Evolutionary conservation across 2,888 invertebrate genomes (phyloP).

Genomic region (Cryptocheilus praepositus): DNA sequence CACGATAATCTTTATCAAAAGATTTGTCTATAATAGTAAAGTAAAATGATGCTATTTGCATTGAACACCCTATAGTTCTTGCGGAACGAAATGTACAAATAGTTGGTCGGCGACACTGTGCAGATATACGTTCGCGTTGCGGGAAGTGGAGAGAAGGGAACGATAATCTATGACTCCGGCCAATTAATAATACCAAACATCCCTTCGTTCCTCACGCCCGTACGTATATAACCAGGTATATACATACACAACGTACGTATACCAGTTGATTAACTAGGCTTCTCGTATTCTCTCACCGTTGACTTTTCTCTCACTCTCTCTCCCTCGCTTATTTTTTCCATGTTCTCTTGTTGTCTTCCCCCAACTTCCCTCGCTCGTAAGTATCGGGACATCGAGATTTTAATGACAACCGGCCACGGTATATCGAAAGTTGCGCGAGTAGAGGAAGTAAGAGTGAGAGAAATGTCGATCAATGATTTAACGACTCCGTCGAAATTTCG

Average conservation of each 20-base stretch:
- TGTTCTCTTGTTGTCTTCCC: slow-evolving; percentile 6
- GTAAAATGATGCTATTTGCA: not conserved
- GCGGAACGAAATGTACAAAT: not conserved
- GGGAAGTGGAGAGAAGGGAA: slow-evolving; percentile 14
- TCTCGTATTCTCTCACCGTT: slow-evolving; percentile 17
- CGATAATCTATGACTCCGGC: slow-evolving; percentile 51
- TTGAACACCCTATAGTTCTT: not conserved
- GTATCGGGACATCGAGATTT: slow-evolving; percentile 18
- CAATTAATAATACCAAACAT: slow-evolving; percentile 57
- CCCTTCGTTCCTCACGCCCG: slow-evolving; percentile 24
- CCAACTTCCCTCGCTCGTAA: slow-evolving; percentile 20
- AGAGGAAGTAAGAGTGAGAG: slow-evolving; percentile 23
- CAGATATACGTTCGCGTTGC: not conserved
- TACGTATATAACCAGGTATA: slow-evolving; percentile 1
- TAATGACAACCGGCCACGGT: slow-evolving; percentile 43
- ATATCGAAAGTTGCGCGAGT: not conserved
- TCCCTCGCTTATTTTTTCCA: slow-evolving; percentile 19
- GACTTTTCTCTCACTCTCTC: slow-evolving; percentile 17
- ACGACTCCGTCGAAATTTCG: slow-evolving; percentile 65
- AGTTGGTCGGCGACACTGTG: slow-evolving; percentile 4
- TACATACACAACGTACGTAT: slow-evolving; percentile 25
- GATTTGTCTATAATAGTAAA: not conserved
- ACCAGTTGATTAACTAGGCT: slow-evolving; percentile 53
- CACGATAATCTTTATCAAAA: not conserved
- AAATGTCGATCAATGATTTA: slow-evolving; percentile 58